Percentiles rank a stretch among this genome's conserved stretches.
Evolutionary conservation across 2,888 invertebrate species (phyloP).

Genomic region (Ophion costatus): DNA sequence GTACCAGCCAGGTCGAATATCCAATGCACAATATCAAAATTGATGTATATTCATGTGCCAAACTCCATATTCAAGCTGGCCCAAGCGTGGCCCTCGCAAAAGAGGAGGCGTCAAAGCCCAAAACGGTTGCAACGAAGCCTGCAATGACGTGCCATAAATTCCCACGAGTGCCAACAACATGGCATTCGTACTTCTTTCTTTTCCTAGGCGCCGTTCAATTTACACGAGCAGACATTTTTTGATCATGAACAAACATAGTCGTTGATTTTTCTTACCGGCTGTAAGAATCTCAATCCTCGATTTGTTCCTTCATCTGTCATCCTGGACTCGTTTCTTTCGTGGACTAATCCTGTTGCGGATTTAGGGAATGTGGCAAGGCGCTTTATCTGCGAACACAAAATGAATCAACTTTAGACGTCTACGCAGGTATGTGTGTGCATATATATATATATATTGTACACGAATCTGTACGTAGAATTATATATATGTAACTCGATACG

Average conservation of each 20-base stretch:
- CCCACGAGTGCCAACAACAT: slow-evolving; percentile 38
- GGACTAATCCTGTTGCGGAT: slow-evolving; percentile 30
- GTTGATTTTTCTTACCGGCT: slow-evolving; percentile 50
- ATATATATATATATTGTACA: background rate
- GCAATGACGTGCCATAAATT: slow-evolving; percentile 19
- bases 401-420: slow-evolving; percentile 27
- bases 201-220: background rate
- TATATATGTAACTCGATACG: slow-evolving; percentile 76
- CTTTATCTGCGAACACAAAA: slow-evolving; percentile 46
- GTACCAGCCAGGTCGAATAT: background rate
- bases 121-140: background rate
- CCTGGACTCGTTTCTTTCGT: slow-evolving; percentile 20
- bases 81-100: background rate
- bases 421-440: background rate
- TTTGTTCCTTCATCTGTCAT: slow-evolving; percentile 40
- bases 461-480: slow-evolving; percentile 17
- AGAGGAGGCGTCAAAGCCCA: background rate
- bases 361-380: slow-evolving; percentile 36
- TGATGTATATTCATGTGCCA: slow-evolving; percentile 15
- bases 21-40: background rate
- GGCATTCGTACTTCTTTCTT: background rate
- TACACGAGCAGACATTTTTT: background rate
- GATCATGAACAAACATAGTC: slow-evolving; percentile 32
- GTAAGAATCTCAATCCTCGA: slow-evolving; percentile 22
- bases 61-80: slow-evolving; percentile 18